These are phyloP conservation scores for Megathymus violae DNA, from an alignment of 1,140 invertebrate genomes.

Conservation along the genomic window DNA sequence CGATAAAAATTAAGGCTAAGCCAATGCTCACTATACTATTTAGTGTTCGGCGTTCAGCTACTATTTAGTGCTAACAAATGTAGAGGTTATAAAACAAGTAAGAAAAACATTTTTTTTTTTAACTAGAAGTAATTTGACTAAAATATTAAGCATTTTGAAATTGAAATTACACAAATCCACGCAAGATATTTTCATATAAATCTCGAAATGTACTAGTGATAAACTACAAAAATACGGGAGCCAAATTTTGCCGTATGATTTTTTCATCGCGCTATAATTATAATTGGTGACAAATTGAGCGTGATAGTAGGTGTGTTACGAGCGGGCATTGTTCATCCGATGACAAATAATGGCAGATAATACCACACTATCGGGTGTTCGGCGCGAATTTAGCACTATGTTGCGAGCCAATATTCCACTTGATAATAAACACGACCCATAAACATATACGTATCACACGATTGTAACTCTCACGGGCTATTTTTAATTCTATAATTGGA, in stretches of 20 bases:
- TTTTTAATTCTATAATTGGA: slow-evolving; percentile 17
- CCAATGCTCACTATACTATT: too few species aligned
- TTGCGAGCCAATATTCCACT: slow-evolving; percentile 78
- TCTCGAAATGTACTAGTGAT: background rate
- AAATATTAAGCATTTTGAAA: too few species aligned
- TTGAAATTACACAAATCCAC: too few species aligned
- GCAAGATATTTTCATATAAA: too few species aligned
- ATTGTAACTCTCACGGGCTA: slow-evolving; percentile 26
- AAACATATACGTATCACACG: slow-evolving; percentile 28
- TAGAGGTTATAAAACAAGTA: too few species aligned
- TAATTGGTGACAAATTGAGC: slow-evolving; percentile 72
- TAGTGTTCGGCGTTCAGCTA: too few species aligned
- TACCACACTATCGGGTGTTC: slow-evolving; percentile 78
- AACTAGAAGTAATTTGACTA: too few species aligned
- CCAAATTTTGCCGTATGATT: slow-evolving; percentile 47
- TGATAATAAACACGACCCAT: slow-evolving; percentile 72
- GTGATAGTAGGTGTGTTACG: slow-evolving; percentile 68
- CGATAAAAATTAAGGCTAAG: too few species aligned
- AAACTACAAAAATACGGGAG: slow-evolving; percentile 15
- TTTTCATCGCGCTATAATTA: slow-evolving; percentile 58
- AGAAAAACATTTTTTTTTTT: too few species aligned
- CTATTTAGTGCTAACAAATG: too few species aligned
- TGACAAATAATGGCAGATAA: slow-evolving; percentile 82
- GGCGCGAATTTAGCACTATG: slow-evolving; percentile 73
- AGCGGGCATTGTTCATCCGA: slow-evolving; percentile 72